phyloP scores from a whole-genome alignment of 1,140 invertebrate species.

The Acyrthosiphon pisum region DNA sequence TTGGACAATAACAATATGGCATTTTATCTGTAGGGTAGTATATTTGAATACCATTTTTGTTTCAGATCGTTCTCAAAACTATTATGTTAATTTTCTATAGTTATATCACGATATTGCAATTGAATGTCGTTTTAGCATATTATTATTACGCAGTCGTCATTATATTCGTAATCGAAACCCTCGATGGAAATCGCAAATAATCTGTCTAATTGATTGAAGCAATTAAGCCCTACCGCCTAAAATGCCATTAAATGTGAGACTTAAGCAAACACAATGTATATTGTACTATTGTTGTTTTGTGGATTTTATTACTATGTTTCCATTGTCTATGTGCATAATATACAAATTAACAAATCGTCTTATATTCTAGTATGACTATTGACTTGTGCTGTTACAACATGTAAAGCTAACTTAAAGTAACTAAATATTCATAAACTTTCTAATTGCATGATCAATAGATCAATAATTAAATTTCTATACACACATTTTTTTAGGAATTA shows the following conservation, averaged over 20 bases:
- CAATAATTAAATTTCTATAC: too few species aligned
- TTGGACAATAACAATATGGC: neutral
- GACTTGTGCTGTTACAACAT: neutral
- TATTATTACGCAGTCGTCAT: neutral
- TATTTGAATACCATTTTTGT: neutral
- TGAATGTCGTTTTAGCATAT: neutral
- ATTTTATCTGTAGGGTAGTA: neutral
- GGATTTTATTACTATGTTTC: neutral
- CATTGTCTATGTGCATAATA: neutral
- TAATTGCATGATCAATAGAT: too few species aligned
- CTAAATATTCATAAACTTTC: too few species aligned
- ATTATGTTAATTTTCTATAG: neutral
- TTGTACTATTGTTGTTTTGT: neutral
- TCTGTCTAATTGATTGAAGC: neutral
- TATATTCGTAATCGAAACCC: neutral
- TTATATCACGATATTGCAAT: neutral
- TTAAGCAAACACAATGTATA: neutral
- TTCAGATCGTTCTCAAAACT: neutral
- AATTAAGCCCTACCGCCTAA: neutral
- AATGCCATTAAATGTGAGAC: neutral
- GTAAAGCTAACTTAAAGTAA: too few species aligned
- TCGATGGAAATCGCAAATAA: neutral
- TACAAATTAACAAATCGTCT: neutral
- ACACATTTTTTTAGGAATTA: too few species aligned
- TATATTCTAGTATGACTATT: too few species aligned